Evolutionary conservation across 2,113 vertebrate species (phyloP).

Genomic region (Equus quagga): DNA sequence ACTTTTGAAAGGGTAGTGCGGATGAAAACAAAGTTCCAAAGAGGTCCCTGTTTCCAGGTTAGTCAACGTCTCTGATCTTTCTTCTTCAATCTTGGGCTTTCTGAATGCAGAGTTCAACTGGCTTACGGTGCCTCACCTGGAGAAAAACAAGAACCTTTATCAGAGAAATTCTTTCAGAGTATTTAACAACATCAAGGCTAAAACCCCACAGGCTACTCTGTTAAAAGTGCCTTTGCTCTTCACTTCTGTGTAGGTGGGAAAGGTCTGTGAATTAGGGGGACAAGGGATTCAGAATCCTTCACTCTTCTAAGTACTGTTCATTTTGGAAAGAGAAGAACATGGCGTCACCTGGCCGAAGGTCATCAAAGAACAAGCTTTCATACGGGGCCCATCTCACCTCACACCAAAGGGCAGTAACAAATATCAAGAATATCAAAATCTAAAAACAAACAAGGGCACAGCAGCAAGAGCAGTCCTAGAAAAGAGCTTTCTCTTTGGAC

Average conservation of each 20-base stretch:
- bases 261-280: not conserved
- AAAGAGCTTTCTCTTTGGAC: constrained; percentile 42
- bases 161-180: constrained; percentile 48
- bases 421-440: constrained; percentile 43
- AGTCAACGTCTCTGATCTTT: constrained; percentile 47
- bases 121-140: constrained; percentile 67
- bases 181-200: constrained; percentile 32
- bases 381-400: not conserved
- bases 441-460: constrained; percentile 50
- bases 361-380: not conserved
- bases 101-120: constrained; percentile 35
- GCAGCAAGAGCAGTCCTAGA: not conserved
- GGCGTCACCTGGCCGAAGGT: constrained; percentile 15
- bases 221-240: constrained; percentile 19
- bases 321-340: not conserved
- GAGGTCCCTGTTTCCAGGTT: constrained; percentile 50
- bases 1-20: constrained; percentile 46
- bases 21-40: constrained; percentile 59
- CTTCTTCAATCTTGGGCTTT: constrained; percentile 52
- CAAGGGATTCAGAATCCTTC: constrained; percentile 22
- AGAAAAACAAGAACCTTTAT: constrained; percentile 37
- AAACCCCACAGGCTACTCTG: not conserved
- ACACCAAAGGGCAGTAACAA: constrained; percentile 21
- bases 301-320: not conserved
- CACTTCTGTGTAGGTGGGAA: not conserved